These are phyloP conservation scores for Mus minutoides DNA, from an alignment of 2,797 vertebrate genomes.

Conservation along the genomic window DNA sequence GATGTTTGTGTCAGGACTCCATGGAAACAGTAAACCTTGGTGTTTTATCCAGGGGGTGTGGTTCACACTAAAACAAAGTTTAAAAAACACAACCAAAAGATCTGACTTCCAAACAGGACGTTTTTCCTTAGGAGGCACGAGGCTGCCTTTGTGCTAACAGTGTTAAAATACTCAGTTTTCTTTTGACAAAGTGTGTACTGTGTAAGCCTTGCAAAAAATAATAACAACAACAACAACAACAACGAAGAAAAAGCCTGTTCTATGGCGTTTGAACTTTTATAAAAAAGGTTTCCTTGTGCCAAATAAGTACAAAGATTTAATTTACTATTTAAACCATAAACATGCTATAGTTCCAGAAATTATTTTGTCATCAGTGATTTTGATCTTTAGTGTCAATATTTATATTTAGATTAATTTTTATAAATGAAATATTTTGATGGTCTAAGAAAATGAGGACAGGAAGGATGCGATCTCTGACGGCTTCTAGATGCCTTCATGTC, in stretches of 20 bases:
- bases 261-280: constrained; percentile 88
- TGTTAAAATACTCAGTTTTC: constrained; percentile 88
- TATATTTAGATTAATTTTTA: constrained; percentile 91
- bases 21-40: constrained; percentile 83
- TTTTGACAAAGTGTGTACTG: constrained; percentile 87
- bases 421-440: constrained; percentile 90
- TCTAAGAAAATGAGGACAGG: constrained; percentile 83
- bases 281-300: constrained; percentile 89
- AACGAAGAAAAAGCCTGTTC: constrained; percentile 78
- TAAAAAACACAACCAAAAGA: constrained; percentile 64
- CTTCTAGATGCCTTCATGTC: constrained; percentile 86
- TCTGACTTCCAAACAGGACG: constrained; percentile 85
- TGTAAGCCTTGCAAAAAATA: constrained; percentile 88
- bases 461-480: constrained; percentile 81
- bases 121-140: constrained; percentile 90
- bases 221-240: neutral
- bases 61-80: constrained; percentile 85
- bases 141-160: constrained; percentile 86
- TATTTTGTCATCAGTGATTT: constrained; percentile 91
- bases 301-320: constrained; percentile 89
- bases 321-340: constrained; percentile 87
- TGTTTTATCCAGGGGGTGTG: constrained; percentile 86
- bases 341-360: constrained; percentile 87
- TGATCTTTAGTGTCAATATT: constrained; percentile 90
- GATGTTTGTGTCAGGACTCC: constrained; percentile 78